Evolutionary conservation across 2,797 vertebrate species (phyloP), one percentile per base, ranked within the genome.

Genomic region (Catostomus latipinnis): DNA sequence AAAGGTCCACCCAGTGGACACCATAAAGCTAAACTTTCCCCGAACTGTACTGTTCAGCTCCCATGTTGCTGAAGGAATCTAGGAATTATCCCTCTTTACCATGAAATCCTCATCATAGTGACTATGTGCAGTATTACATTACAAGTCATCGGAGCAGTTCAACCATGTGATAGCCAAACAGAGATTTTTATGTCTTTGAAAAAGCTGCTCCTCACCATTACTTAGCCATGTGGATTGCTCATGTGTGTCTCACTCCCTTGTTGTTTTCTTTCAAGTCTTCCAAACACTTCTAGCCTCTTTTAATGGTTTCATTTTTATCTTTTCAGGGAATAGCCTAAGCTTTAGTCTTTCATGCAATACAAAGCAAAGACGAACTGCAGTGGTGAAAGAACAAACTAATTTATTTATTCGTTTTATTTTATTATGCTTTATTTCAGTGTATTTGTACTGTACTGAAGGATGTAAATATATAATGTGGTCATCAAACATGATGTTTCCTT

Each of bases 331-430:
- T 94, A 93, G 92, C 92, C 93, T 95, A 92, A 94, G 95, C 94
- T 96, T 95, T 95, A 96, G 94, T 96, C 94, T 95, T 94, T 95
- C 94, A 94, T 91, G 94, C 95, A 96, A 95, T 95, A 94, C 90
- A 91, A 95, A 95, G 93, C 86, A 86, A 87, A 94, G 91, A 93
- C 93, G 94, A 93, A 95, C 89, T 94, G 95, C 94, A 92, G 94
- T 93, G 93, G 84, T 90, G 83, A 81, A 89, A 90, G 89, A 84
- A 85, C 82, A 86, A 88, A 91, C 86, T 89, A 53, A 88, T 89
- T 85, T 87, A 89, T 83, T 86, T 90, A 87, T 76, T 89, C 52
- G 86, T 86, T 73, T 86, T 66, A 60, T 67, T 81, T 85, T 22
- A 62, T 86, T 88, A 53, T 88, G 78, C 84, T 86, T 86, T 83